Base-by-base conservation (phyloP, 1,140 invertebrate genomes). In the Papilio helenus region DNA sequence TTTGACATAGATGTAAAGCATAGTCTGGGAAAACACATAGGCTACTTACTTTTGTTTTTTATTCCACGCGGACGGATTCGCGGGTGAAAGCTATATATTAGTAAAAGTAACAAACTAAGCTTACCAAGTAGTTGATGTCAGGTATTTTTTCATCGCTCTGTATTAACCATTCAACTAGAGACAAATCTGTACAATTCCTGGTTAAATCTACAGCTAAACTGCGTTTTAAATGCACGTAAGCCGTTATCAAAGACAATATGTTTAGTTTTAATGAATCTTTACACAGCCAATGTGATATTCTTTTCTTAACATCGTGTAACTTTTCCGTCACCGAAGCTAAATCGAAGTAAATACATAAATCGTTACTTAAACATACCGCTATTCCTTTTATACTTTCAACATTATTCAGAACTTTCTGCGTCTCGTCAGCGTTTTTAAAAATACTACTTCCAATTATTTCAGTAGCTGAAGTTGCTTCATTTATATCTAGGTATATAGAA, bases 121-220 rank as follows among this genome's bases (percentile, higher is more conserved):
- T 88, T 86, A 93, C 92, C 85, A 94, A 82, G 79, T 90, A 89
- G 1, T 81, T 72, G 39, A 92, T 79, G 80, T 84, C 85, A 2
- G 87, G 82, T 26, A 86, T 80, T 58, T 87, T 91, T 68, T 92
- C 90, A 71, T 89, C 90, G 76, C 87, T 92, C 77, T 93, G 82
- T 55, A 92, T 83, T 20, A 94, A 82, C 93, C 93, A 94, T 83
- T 94, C 93, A 4, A 79, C 72, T 72, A 94, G 79, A 7, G 86
- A 85, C 29, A 93, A 76, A 83, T 93, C 92, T n/a, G 68, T 68
- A 73, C 84, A 88, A 12, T 74, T 65, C 14, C 76, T 72, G 29
- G 46, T 42, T 49, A 92, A 81, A 80, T 89, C 82, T 20, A 85
- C 79, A 61, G 61, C 82, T 16, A 92, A 79, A 84, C 83, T 90